Evolutionary conservation across 2,113 vertebrate genomes (phyloP).

Genomic region (Malurus elegans): DNA sequence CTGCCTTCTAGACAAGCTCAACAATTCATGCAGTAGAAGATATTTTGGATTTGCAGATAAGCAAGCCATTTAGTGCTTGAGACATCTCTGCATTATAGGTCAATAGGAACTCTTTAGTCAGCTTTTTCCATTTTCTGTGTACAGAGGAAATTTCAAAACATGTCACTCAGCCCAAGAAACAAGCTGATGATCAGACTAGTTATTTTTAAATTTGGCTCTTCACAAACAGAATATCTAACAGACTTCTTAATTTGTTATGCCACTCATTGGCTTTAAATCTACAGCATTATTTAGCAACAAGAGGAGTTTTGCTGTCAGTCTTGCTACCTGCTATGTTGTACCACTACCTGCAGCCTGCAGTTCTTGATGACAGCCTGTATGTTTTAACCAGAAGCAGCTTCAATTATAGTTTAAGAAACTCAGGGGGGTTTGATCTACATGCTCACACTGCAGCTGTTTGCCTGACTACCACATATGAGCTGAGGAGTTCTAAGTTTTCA

Average conservation of each 20-base stretch:
- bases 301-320: not conserved
- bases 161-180: conserved; percentile 51
- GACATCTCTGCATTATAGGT: conserved; percentile 25
- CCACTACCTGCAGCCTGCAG: not conserved
- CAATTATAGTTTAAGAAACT: not conserved
- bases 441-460: not conserved
- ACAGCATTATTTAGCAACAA: not conserved
- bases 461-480: not conserved
- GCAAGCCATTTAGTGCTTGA: not conserved
- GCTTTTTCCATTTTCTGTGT: conserved; percentile 36
- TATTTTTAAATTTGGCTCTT: conserved; percentile 48
- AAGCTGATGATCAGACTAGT: conserved; percentile 48
- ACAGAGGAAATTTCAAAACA: conserved; percentile 58
- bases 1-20: not conserved
- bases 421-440: not conserved
- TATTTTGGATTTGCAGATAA: not conserved
- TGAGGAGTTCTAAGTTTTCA: not conserved
- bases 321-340: not conserved
- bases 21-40: not conserved
- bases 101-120: conserved; percentile 49
- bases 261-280: not conserved
- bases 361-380: not conserved
- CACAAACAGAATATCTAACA: conserved; percentile 37
- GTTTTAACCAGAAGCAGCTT: not conserved
- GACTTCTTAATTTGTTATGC: conserved; percentile 31